Base-by-base conservation (phyloP, 2,113 vertebrate genomes). In the Chelonoidis abingdonii region DNA sequence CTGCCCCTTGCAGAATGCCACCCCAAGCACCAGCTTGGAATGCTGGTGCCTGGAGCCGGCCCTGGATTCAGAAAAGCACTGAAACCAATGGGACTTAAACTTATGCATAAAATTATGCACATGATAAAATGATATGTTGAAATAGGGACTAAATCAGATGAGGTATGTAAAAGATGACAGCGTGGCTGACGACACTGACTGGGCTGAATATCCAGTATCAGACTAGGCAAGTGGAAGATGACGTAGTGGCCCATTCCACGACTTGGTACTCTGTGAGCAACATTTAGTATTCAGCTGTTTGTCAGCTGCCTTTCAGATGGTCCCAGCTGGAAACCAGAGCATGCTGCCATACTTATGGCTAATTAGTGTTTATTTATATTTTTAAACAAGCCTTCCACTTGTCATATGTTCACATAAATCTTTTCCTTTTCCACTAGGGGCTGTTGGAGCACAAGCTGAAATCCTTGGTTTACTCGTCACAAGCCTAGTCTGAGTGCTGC, bases 361-460 rank as follows among this genome's bases (percentile, higher is more conserved):
- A 97, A 97, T 97, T 95, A 97, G 92, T 94, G 96, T 96, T 97
- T 95, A 95, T 95, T 93, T 95, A 95, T 95, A 95, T 96, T 94
- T 97, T 95, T 92, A 97, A 95, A 93, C 95, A 96, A 94, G 94
- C 8, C 82, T 95, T 94, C 96, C 96, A 96, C 96, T 96, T 96
- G 96, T 90, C 95, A 91, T 0, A 0, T 87, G 92, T 92, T 72
- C 89, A 95, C 94, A 97, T 89, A 90, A 94, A 92, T 90, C 86
- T 82, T 89, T 87, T 69, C 31, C 85, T 95, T 94, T 88, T 95
- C 95, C 90, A 93, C 96, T 94, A 97, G 92, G 95, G 96, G 90
- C 80, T 96, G 93, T 91, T 92, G 86, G 92, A 89, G 86, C 54
- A 57, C 62, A 92, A 85, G 95, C 21, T 8, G 49, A 84, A 94